Evolutionary conservation across 2,113 vertebrate species (phyloP), one percentile per base, ranked within the genome.

Genomic region (Pygoscelis antarcticus): DNA sequence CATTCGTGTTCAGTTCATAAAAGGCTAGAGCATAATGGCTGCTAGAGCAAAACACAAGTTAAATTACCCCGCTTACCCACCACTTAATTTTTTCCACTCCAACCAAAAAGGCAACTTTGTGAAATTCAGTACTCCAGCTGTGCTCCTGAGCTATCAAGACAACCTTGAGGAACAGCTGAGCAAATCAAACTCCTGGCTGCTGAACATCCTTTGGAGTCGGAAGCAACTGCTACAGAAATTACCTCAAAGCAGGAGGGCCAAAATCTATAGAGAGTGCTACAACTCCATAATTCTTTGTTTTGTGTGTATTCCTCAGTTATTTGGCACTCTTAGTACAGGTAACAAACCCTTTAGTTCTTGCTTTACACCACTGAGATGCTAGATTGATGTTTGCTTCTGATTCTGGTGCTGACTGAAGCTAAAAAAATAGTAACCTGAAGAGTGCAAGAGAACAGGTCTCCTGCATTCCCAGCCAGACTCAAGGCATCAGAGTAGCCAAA

Each of bases 361-460:
- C 29, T 42, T 36, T 40, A 83, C 9, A 25, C 36, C 83, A 34
- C 38, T 6, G 3, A 76, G 34, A 57, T 42, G 16, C 16, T 60
- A 9, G 1, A 38, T 1, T 1, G 3, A 69, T 9, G 8, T 23
- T 34, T 77, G 20, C 26, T 34, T 36, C 12, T 8, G 2, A 4
- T 54, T 64, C 29, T 60, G 32, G 29, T 55, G 27, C 22, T 71
- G 20, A 51, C 86, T 78, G 15, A 62, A 90, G 32, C 57, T 71
- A 64, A 78, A 91, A 77, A 32, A 44, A 32, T 12, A 57, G 30
- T 36, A 90, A 76, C 10, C n/a, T 65, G 36, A 60, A 61, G n/a
- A 58, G 10, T 9, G 40, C 6, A 61, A 76, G 17, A 69, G 8
- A 82, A 4, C 2, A 70, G 34, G 4, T 61, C 44, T 72, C 52